Percentiles rank a stretch among this genome's conserved stretches.
Evolutionary conservation across 2,888 invertebrate genomes (phyloP).

Genomic region (Lithophane leautieri): DNA sequence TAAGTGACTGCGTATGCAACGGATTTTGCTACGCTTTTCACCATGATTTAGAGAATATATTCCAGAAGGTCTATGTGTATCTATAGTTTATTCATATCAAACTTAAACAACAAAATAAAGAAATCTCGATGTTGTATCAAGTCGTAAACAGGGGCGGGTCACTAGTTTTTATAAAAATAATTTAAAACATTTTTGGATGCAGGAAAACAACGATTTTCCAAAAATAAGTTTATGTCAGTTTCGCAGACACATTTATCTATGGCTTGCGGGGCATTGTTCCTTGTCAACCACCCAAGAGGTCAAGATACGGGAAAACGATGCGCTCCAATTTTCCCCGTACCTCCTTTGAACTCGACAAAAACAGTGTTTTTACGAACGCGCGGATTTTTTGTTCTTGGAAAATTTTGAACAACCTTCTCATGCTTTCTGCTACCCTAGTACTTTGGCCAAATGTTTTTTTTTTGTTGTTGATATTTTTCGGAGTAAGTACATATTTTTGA

Average conservation of each 20-base stretch:
- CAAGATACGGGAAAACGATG: slow-evolving; percentile 65
- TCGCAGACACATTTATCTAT: slow-evolving; percentile 23
- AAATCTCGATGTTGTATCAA: background rate
- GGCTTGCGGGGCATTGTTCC: slow-evolving; percentile 52
- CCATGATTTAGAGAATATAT: background rate
- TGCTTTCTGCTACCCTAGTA: slow-evolving; percentile 31
- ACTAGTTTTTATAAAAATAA: background rate
- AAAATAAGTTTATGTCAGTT: background rate
- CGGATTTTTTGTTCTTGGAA: slow-evolving; percentile 10
- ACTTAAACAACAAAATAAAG: background rate
- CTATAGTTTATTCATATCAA: background rate
- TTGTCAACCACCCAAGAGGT: slow-evolving; percentile 53
- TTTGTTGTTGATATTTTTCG: background rate
- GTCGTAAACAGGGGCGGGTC: background rate
- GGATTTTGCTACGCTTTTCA: background rate
- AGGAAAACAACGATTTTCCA: background rate
- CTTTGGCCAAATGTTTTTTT: background rate
- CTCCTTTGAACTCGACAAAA: slow-evolving; percentile 59
- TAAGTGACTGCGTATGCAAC: no score
- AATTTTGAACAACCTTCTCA: slow-evolving; percentile 9
- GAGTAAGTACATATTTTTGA: background rate
- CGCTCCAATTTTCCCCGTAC: slow-evolving; percentile 63
- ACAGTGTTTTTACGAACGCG: slow-evolving; percentile 25
- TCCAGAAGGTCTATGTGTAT: background rate
- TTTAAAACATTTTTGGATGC: background rate